phyloP scores from a whole-genome alignment of 2,797 vertebrate genomes.

The Geotria australis region DNA sequence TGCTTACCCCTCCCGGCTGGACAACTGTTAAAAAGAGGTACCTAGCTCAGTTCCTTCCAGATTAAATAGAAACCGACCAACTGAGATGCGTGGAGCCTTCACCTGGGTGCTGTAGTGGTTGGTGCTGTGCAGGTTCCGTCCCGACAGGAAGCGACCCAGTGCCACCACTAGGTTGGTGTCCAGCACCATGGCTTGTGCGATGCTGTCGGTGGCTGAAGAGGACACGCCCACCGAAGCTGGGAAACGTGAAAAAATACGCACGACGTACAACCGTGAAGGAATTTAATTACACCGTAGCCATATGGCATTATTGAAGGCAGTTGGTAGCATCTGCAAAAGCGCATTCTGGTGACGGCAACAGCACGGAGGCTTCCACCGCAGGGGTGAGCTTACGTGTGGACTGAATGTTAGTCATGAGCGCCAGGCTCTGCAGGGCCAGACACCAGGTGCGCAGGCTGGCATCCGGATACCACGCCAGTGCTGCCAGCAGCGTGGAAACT shows the following conservation, averaged over 20 bases:
- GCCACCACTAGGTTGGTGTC: constrained; percentile 78
- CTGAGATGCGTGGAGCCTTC: too few relatives aligned
- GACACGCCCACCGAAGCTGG: constrained; percentile 27
- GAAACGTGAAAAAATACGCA: constrained; percentile 4
- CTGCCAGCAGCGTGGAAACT: constrained; percentile 72
- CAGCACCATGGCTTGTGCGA: constrained; percentile 72
- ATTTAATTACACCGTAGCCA: not conserved
- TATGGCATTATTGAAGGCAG: too few relatives aligned
- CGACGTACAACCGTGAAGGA: not conserved
- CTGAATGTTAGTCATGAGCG: constrained; percentile 96
- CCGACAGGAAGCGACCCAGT: constrained; percentile 82
- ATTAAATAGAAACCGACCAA: too few relatives aligned
- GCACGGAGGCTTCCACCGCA: too few relatives aligned
- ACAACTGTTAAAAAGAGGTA: too few relatives aligned
- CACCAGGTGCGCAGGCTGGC: constrained; percentile 86
- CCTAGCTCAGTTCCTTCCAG: too few relatives aligned
- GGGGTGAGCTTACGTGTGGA: constrained; percentile 20
- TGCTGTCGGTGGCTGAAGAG: constrained; percentile 52
- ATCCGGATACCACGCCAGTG: constrained; percentile 90
- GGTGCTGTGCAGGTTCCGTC: constrained; percentile 65
- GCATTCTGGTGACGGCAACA: too few relatives aligned
- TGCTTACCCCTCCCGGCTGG: too few relatives aligned
- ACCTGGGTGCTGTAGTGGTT: constrained; percentile 3
- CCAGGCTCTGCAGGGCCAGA: constrained; percentile 82
- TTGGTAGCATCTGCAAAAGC: too few relatives aligned